Conservation (phyloP, 2,797 vertebrate genomes). For the Acanthurus tractus region DNA sequence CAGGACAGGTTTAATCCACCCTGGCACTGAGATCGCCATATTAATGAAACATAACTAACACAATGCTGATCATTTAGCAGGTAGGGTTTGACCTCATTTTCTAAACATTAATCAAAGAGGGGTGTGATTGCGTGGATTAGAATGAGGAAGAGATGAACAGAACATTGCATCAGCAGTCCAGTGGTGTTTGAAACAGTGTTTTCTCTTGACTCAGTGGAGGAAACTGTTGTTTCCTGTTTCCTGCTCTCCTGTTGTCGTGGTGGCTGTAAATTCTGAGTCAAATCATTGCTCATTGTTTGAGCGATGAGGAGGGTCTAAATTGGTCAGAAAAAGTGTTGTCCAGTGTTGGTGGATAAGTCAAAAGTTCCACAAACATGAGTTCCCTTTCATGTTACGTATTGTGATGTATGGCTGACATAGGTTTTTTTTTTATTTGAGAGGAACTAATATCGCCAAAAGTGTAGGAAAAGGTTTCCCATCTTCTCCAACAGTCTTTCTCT, state of each 20-base stretch:
- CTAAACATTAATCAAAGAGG: slow-evolving; percentile 41
- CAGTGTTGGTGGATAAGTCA: neutral
- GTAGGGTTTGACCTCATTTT: slow-evolving; percentile 41
- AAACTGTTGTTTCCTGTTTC: slow-evolving; percentile 1
- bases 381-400: neutral
- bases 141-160: slow-evolving; percentile 19
- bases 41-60: too few species aligned
- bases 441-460: neutral
- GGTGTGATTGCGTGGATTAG: slow-evolving; percentile 32
- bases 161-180: slow-evolving; percentile 38
- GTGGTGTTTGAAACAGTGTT: slow-evolving; percentile 15
- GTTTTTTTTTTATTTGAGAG: neutral
- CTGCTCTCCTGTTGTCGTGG: neutral
- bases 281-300: neutral
- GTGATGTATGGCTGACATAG: neutral
- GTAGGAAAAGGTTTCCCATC: neutral
- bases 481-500: neutral
- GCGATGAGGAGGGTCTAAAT: neutral
- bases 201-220: neutral
- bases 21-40: too few species aligned
- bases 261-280: neutral
- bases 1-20: too few species aligned
- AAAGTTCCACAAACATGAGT: neutral
- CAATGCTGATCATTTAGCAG: neutral
- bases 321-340: neutral